Base-by-base conservation (phyloP, 2,888 invertebrate genomes). In the Caenorhabditis virilis region DNA sequence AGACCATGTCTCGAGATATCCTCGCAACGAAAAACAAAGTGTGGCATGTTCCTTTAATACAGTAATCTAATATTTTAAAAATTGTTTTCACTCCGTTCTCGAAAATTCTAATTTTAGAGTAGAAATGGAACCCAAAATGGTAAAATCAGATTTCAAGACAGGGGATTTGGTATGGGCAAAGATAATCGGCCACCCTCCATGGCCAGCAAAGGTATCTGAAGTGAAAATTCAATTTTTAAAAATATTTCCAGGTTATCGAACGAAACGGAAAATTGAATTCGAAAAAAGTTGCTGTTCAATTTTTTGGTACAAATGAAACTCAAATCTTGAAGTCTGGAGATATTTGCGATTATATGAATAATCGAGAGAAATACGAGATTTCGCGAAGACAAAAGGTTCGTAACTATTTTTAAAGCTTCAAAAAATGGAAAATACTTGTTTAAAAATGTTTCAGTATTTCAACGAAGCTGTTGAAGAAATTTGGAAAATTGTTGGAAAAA, bases 101-200 rank as follows among this genome's bases (percentile, higher is more conserved):
- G n/a, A n/a, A n/a, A n/a, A n/a, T n/a, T n/a, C n/a, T n/a, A n/a
- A n/a, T n/a, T n/a, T n/a, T n/a, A n/a, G n/a, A n/a, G n/a, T n/a
- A 30, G 13, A 30, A 30, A 30, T 30, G 30, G 13, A 30, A 30
- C 7, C 6, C 7, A 30, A 30, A 30, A 9, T 13, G 30, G 13
- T 13, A 9, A 13, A 9, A 9, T 30, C 30, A 30, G 13, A 30
- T 30, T 30, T 9, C 13, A 30, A 30, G 6, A 13, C 6, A 30
- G 72, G 68, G 18, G 76, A 74, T 16, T 85, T 95, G 53, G 89
- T 95, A 0, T 95, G 95, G 95, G 95, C 95, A 0, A 93, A 94
- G 84, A 86, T 95, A 3, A 93, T 93, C 86, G 94, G 93, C 15
- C 95, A 93, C 82, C 95, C 95, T 0, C 94, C 90, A 85, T 97